Evolutionary conservation across 2,888 invertebrate species (phyloP).

Genomic region (Opisthograptis luteolata): DNA sequence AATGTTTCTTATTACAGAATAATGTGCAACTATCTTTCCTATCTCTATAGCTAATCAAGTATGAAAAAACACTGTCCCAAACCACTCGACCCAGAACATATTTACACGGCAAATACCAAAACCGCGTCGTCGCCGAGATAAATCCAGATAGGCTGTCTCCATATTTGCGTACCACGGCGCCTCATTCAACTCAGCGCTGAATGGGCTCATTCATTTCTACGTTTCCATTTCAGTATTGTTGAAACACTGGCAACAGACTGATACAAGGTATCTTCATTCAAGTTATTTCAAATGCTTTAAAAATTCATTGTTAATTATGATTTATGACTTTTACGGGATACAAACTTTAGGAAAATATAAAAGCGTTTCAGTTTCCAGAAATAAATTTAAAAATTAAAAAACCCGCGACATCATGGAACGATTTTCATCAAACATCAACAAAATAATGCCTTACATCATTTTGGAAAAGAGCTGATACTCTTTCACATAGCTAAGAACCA

Average conservation of each 20-base stretch:
- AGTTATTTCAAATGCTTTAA: conserved; percentile 19
- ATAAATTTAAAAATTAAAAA: no score
- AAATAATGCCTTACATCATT: no score
- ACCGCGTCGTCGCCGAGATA: conserved; percentile 39
- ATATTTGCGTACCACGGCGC: conserved; percentile 56
- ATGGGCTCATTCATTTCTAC: conserved; percentile 55
- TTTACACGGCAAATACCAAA: conserved; percentile 48
- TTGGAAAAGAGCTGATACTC: no score
- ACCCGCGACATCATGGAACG: no score
- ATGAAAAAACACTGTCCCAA: conserved; percentile 21
- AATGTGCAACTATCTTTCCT: conserved; percentile 1
- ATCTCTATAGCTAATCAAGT: conserved; percentile 11
- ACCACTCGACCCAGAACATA: conserved; percentile 29
- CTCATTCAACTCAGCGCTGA: conserved; percentile 42
- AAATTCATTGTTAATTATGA: no score
- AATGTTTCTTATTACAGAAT: no score
- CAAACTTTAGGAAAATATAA: no score
- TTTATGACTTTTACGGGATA: no score
- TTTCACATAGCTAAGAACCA: no score
- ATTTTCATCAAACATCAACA: no score
- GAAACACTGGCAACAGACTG: conserved; percentile 30
- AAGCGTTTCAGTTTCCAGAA: no score
- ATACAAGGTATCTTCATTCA: background rate
- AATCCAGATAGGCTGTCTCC: conserved; percentile 47
- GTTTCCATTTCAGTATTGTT: conserved; percentile 47